A percentile compares a stretch with the other conserved stretches of the same genome.
Conservation (phyloP, 2,797 vertebrate species). For the Moxostoma hubbsi region DNA sequence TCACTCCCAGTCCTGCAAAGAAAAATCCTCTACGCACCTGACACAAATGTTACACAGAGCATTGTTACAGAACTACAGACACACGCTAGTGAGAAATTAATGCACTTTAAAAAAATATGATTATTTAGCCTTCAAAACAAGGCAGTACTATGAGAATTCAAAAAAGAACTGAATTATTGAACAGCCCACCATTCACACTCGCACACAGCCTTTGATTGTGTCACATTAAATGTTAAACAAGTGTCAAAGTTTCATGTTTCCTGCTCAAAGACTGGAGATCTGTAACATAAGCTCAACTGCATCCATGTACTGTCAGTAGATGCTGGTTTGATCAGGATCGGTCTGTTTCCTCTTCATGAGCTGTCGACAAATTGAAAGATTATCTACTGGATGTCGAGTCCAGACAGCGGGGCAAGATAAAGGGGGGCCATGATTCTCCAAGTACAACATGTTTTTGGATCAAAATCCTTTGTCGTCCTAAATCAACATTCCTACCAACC, state of each 20-base stretch:
- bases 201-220: background rate
- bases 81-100: background rate
- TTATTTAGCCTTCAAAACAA: background rate
- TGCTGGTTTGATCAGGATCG: background rate
- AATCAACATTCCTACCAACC: no score
- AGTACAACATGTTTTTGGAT: no score
- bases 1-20: conserved; percentile 89
- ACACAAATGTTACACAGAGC: conserved; percentile 82
- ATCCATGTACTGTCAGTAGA: background rate
- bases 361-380: background rate
- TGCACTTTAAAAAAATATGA: no score
- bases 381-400: no score
- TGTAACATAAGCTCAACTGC: background rate
- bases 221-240: conserved; percentile 13
- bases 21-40: conserved; percentile 92
- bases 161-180: background rate
- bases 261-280: background rate
- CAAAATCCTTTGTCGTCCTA: no score
- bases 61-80: conserved; percentile 86
- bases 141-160: no score
- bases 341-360: background rate
- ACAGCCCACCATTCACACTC: no score
- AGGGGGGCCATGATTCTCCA: no score
- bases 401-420: no score
- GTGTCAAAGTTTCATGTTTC: background rate